Evolutionary conservation across 2,888 invertebrate species (phyloP), one percentile per base, ranked within the genome.

Genomic region (Cataglyphis albicans): DNA sequence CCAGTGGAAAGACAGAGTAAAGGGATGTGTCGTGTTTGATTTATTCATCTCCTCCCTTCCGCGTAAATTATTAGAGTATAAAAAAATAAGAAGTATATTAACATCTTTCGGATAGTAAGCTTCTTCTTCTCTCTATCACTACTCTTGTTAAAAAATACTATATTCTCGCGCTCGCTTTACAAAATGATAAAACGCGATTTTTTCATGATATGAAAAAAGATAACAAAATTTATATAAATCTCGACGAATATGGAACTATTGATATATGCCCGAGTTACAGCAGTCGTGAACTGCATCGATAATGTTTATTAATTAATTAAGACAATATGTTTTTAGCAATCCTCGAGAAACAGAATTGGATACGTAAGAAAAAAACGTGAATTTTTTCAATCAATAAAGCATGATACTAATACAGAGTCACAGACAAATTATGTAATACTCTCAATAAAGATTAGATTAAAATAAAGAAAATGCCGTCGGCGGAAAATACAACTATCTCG

Each of bases 21-120:
- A n/a, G n/a, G 12, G 41, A 12, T 68, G 57, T 18, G 29, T 70
- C 32, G 32, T 65, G 35, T 80, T 80, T 70, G 67, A 57, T 75
- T 76, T 44, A 21, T n/a, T 48, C 73, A 3, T 67, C 64, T 74
- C 52, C 57, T 32, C 68, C 52, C 57, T 32, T 67, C 65, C 21
- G 67, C 84, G 72, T 78, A 85, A 85, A 87, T 86, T 84, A 86
- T 86, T 84, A 48, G 81, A 68, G 86, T 87, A 86, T 87, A 82
- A 88, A 88, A 75, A 90, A 90, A 88, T 87, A 90, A 88, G 78
- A 68, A 85, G 63, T 85, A 70, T 85, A 87, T 84, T 70, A 84
- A 85, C 81, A 87, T 86, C 70, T n/a, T 83, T 85, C 81, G 68
- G 81, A 67, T 48, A 70, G 52, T 70, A 84, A 85, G 81, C 83